Conservation (phyloP, 2,888 invertebrate genomes). For the Microctonus brassicae region DNA sequence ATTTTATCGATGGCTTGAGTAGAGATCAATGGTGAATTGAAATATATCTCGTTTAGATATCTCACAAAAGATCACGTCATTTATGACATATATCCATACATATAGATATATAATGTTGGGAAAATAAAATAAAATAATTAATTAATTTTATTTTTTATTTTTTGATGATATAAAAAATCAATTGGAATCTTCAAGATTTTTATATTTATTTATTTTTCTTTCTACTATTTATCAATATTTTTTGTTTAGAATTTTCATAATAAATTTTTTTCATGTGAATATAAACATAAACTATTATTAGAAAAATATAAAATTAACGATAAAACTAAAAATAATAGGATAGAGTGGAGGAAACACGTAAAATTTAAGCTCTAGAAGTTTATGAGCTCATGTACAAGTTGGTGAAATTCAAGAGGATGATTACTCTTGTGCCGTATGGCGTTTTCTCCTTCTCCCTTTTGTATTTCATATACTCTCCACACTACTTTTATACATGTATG, state of each 20-base stretch:
- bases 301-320: background rate
- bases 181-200: no score
- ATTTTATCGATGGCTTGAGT: background rate
- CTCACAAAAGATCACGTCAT: background rate
- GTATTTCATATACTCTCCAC: background rate
- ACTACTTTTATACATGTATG: background rate
- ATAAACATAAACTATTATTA: constrained; percentile 5
- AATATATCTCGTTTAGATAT: background rate
- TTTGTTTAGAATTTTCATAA: no score
- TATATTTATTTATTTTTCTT: no score
- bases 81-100: background rate
- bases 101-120: background rate
- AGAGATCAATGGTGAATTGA: constrained; percentile 5
- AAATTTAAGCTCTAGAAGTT: constrained; percentile 37
- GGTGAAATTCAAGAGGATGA: constrained; percentile 27
- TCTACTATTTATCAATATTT: no score
- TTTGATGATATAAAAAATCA: no score
- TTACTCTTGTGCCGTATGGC: constrained; percentile 21
- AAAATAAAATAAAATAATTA: no score
- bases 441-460: background rate
- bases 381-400: constrained; percentile 26
- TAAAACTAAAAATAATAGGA: background rate
- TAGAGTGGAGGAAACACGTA: constrained; percentile 8
- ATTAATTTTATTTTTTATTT: no score
- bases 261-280: no score